phyloP scores from a whole-genome alignment of 2,888 invertebrate genomes.

The Mactromeris polynyma region DNA sequence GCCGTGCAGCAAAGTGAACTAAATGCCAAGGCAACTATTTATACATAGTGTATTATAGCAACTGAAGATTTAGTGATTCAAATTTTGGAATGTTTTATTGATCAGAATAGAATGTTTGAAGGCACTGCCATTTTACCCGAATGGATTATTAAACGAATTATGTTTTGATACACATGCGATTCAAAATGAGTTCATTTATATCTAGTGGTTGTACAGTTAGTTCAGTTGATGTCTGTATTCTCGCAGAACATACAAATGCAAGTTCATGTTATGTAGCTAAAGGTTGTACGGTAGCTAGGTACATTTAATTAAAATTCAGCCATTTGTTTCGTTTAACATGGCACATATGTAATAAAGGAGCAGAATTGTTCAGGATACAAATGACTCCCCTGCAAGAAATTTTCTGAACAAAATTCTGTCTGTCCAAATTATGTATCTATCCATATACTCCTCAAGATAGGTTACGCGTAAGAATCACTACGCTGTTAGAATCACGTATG shows the following conservation, averaged over 20 bases:
- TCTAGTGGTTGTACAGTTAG: not conserved
- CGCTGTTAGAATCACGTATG: conserved; percentile 34
- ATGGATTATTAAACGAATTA: not conserved
- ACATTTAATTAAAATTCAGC: not conserved
- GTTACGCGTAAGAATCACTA: conserved; percentile 32
- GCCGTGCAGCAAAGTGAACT: not conserved
- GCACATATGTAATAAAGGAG: conserved; percentile 13
- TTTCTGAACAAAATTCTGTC: conserved; percentile 32
- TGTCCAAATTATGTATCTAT: conserved; percentile 15
- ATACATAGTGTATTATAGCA: conserved; percentile 43
- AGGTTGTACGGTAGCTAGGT: conserved; percentile 5
- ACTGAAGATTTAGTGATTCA: conserved; percentile 11
- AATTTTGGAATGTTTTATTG: conserved; percentile 34
- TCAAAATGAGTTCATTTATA: not conserved
- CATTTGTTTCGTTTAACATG: conserved; percentile 13
- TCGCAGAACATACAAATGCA: not conserved
- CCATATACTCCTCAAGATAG: conserved; percentile 38
- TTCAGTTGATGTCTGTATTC: not conserved
- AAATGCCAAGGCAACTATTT: conserved; percentile 22
- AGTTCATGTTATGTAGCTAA: not conserved
- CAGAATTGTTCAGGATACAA: conserved; percentile 46
- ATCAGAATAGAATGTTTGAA: not conserved
- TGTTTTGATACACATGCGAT: not conserved
- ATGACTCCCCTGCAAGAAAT: conserved; percentile 28
- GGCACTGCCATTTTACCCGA: not conserved